These are phyloP conservation scores for Aphaenogaster rudis DNA, from an alignment of 1,140 invertebrate species.

Conservation along the genomic window DNA sequence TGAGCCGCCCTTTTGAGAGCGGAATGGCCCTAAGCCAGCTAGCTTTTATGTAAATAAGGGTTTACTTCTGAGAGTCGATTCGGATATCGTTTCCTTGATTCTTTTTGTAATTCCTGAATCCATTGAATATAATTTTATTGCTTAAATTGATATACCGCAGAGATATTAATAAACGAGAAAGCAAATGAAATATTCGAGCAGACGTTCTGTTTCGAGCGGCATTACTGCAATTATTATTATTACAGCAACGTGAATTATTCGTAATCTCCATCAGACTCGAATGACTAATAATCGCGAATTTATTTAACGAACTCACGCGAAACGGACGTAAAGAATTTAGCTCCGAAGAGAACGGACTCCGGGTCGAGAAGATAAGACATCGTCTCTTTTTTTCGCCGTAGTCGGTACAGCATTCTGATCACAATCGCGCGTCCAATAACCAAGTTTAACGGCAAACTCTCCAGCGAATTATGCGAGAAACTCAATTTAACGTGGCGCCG, in stretches of 20 bases:
- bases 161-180: not conserved
- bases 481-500: conserved; percentile 42
- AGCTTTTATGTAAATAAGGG: conserved; percentile 6
- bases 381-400: not conserved
- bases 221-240: not conserved
- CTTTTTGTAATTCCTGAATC: not conserved
- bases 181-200: not conserved
- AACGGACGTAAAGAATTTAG: not conserved
- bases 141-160: not conserved
- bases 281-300: not conserved
- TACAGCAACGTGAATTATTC: not conserved
- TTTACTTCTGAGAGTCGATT: not conserved
- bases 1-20: not conserved
- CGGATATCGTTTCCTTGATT: not conserved
- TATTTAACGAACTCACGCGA: not conserved
- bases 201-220: not conserved
- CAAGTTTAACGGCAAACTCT: conserved; percentile 32
- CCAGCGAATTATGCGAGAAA: conserved; percentile 53
- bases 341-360: not conserved
- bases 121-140: not conserved
- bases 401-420: not conserved
- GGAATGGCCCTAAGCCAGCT: not conserved
- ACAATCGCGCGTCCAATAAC: conserved; percentile 22
- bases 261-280: not conserved
- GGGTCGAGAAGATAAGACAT: not conserved